A percentile compares a stretch with the other conserved stretches of the same genome.
phyloP scores from a whole-genome alignment of 2,888 invertebrate species.

The Diaprepes abbreviatus region DNA sequence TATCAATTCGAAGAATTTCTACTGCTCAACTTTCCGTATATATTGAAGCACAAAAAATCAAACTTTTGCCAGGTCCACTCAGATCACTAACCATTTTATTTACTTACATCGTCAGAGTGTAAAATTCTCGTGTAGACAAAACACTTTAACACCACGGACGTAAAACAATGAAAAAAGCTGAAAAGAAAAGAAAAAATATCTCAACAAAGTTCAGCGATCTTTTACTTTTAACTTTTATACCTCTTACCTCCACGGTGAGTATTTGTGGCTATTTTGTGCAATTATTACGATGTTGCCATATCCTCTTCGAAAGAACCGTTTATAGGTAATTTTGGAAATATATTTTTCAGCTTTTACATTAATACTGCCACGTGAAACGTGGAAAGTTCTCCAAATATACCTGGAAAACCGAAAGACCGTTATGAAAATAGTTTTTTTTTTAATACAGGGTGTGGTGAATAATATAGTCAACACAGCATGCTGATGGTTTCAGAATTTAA shows the following conservation, averaged over 20 bases:
- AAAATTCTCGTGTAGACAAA: constrained; percentile 45
- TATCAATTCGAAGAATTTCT: not conserved
- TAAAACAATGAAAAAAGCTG: constrained; percentile 43
- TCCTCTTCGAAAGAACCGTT: no score
- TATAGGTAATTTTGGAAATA: no score
- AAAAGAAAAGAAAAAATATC: constrained; percentile 39
- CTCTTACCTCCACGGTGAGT: constrained; percentile 25
- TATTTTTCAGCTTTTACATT: no score
- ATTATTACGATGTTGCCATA: constrained; percentile 24
- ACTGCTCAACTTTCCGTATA: not conserved
- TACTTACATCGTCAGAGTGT: constrained; percentile 29
- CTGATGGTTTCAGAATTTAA: no score
- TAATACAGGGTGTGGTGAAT: no score
- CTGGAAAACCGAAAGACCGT: no score
- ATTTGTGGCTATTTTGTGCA: constrained; percentile 25
- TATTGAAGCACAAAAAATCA: not conserved
- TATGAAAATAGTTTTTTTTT: no score
- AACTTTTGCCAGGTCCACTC: constrained; percentile 11
- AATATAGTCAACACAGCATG: no score
- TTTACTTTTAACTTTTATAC: constrained; percentile 40
- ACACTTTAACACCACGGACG: constrained; percentile 44
- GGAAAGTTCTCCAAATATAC: no score
- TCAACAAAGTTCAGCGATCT: constrained; percentile 42
- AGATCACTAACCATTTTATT: constrained; percentile 27
- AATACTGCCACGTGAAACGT: no score